Conservation (phyloP, 2,113 vertebrate species). For the Nyctereutes procyonoides region DNA sequence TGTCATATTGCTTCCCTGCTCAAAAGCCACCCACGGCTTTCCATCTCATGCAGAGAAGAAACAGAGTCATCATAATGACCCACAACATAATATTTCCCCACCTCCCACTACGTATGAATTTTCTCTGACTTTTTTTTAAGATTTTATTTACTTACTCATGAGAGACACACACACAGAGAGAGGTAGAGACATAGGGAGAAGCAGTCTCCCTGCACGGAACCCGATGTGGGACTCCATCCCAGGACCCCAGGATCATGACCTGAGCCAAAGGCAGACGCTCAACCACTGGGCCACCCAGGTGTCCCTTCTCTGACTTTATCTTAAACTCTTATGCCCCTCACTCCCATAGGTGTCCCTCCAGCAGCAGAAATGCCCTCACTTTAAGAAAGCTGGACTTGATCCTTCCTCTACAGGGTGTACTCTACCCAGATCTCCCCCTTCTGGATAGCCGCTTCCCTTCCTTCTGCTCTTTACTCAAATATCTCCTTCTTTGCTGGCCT, state of each 20-base stretch:
- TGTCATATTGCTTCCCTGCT: neutral
- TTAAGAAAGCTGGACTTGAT: neutral
- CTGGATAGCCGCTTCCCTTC: neutral
- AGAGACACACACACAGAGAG: too few species aligned
- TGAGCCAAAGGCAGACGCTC: too few species aligned
- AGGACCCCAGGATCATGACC: too few species aligned
- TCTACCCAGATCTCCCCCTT: neutral
- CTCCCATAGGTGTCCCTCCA: neutral
- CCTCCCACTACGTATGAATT: neutral
- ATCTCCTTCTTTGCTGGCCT: neutral
- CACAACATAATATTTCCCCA: neutral
- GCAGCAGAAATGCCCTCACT: neutral
- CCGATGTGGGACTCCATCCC: too few species aligned
- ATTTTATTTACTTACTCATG: neutral
- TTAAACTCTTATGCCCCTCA: neutral
- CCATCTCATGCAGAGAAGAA: neutral
- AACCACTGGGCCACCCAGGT: too few species aligned
- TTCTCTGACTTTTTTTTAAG: conserved; percentile 21
- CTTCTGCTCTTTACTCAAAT: neutral
- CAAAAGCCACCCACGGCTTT: neutral
- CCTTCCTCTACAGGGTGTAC: neutral
- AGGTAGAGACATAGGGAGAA: too few species aligned
- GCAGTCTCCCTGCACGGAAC: too few species aligned
- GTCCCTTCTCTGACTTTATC: neutral
- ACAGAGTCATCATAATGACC: neutral